Evolutionary conservation across 2,113 vertebrate species (phyloP), one percentile per base, ranked within the genome.

Genomic region (Arizona elegans): DNA sequence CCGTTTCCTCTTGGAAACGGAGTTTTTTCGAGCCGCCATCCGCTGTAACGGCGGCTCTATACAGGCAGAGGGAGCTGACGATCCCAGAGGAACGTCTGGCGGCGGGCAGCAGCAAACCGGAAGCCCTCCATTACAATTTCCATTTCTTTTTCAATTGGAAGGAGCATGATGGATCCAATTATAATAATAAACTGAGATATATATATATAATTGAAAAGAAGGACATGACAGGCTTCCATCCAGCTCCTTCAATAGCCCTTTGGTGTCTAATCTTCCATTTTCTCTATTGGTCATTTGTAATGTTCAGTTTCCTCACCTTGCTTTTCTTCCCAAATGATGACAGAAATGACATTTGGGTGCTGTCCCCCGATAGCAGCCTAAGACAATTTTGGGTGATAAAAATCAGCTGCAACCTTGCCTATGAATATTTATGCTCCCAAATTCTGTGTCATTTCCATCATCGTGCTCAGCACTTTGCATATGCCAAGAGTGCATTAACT

Each of bases 401-500:
- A 91, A 91, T 87, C 92, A 59, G 38, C 43, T 59, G 38, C 54
- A 91, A 53, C 62, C 21, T 91, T 85, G n/a, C 2, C 65, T 62
- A 58, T 88, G 85, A 88, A 91, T 90, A 93, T 91, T 91, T 85
- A 86, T 89, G 86, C 43, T n/a, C 58, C n/a, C 52, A 43, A 81
- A 50, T 47, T 85, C 86, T 47, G 19, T 70, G 81, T 88, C 89
- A 91, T 93, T 55, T 85, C 53, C 10, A 8, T 52, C 88, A 38
- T 75, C 56, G 87, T 9, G 6, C 62, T 33, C 26, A 85, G 55
- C 29, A 19, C n/a, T 86, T 91, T 88, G 70, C 11, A 70, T 89
- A 91, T 89, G 93, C 86, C 89, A 91, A 91, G 90, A 54, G 90
- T 65, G 91, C 23, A 58, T 91, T 93, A 91, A 91, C 12, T 93